Percentiles rank a stretch among this genome's conserved stretches.
Evolutionary conservation across 1,140 invertebrate species (phyloP).

Genomic region (Notospermus geniculatus): DNA sequence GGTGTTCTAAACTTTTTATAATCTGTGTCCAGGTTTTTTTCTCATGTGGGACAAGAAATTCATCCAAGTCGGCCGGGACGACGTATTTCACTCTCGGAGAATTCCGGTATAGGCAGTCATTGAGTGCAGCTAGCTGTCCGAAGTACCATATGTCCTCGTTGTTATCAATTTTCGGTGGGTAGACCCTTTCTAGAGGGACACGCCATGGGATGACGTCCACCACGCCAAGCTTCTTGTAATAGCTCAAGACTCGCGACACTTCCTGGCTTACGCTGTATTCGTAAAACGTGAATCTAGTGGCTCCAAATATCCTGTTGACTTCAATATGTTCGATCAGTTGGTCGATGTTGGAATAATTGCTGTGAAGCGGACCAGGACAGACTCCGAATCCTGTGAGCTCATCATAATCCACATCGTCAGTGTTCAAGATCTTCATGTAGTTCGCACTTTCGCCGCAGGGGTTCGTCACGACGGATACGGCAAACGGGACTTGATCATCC

Average conservation of each 20-base stretch:
- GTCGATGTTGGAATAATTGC: conserved; percentile 71
- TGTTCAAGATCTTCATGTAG: background rate
- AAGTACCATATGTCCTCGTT: conserved; percentile 25
- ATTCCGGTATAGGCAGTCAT: conserved; percentile 36
- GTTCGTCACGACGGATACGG: conserved; percentile 20
- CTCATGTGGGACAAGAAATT: conserved; percentile 30
- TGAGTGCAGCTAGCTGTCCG: conserved; percentile 32
- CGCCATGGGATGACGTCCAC: conserved; percentile 81
- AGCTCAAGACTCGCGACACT: conserved; percentile 66
- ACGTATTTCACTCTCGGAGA: conserved; percentile 15
- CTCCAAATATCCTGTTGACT: conserved; percentile 79
- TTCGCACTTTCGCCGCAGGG: conserved; percentile 12
- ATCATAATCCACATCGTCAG: background rate
- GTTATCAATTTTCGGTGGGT: conserved; percentile 10
- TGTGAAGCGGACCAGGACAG: conserved; percentile 90
- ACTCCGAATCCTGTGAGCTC: conserved; percentile 65
- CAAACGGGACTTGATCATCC: conserved; percentile 10
- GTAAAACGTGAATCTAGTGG: conserved; percentile 86
- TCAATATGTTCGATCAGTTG: conserved; percentile 89
- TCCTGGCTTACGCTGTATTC: conserved; percentile 81
- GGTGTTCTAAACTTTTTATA: conserved; percentile 6
- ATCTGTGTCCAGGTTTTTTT: conserved; percentile 24
- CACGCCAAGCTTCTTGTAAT: conserved; percentile 63
- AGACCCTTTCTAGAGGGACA: conserved; percentile 52
- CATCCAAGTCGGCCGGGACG: conserved; percentile 31